These are phyloP conservation scores for Pardosa pseudoannulata DNA, from an alignment of 2,888 invertebrate genomes.

Conservation along the genomic window DNA sequence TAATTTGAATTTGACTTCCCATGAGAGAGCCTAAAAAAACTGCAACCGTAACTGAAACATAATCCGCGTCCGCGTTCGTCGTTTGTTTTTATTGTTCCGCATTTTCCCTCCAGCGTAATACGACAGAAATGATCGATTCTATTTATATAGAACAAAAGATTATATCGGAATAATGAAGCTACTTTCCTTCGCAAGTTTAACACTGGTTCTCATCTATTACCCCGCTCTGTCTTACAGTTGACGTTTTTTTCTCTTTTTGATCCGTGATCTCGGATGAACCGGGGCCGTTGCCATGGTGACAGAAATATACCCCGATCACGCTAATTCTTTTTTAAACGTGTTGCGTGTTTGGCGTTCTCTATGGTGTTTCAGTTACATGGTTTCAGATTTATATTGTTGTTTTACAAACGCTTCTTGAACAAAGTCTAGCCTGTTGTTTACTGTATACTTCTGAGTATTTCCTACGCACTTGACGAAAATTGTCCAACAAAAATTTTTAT, in stretches of 20 bases:
- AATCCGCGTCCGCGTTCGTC: neutral
- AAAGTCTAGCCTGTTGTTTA: too few species aligned
- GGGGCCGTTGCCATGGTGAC: slow-evolving; percentile 46
- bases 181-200: neutral
- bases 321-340: too few species aligned
- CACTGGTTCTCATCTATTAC: slow-evolving; percentile 31
- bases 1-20: too few species aligned
- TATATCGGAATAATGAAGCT: neutral
- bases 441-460: too few species aligned
- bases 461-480: too few species aligned
- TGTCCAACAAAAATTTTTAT: too few species aligned
- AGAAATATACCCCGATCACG: neutral
- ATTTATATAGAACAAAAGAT: slow-evolving; percentile 24
- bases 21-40: too few species aligned
- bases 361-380: too few species aligned
- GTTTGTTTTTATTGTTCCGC: slow-evolving; percentile 15
- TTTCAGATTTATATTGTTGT: too few species aligned
- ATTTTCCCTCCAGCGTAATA: neutral
- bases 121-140: slow-evolving; percentile 3
- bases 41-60: neutral
- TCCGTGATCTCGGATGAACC: neutral
- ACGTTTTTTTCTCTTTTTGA: slow-evolving; percentile 54
- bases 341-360: too few species aligned
- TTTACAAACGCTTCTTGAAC: too few species aligned
- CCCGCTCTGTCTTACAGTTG: slow-evolving; percentile 54